Conservation (phyloP, 2,113 vertebrate genomes). For the Pygoscelis antarcticus region DNA sequence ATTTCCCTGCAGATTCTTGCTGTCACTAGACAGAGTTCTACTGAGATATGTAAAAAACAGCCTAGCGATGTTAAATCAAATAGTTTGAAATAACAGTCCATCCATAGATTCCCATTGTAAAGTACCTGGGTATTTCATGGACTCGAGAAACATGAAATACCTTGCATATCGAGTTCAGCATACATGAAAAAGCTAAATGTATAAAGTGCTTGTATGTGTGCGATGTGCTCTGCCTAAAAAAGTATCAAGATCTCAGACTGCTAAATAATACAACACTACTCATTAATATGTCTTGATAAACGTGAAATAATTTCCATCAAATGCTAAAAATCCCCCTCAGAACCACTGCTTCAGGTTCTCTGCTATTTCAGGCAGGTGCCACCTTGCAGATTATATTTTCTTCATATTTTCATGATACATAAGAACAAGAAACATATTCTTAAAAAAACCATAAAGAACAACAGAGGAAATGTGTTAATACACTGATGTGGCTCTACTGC, state of each 20-base stretch:
- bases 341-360: neutral
- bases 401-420: neutral
- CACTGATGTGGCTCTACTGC: neutral
- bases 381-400: neutral
- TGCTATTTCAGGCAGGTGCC: neutral
- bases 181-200: accelerated
- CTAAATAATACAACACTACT: neutral
- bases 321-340: neutral
- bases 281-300: neutral
- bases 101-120: neutral
- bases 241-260: neutral
- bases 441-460: neutral
- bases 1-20: neutral
- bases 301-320: neutral
- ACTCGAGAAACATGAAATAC: neutral
- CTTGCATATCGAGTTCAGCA: neutral
- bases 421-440: neutral
- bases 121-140: neutral
- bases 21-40: neutral
- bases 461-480: neutral
- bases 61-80: neutral
- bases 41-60: neutral
- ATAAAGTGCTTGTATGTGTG: no score
- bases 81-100: neutral
- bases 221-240: neutral